Evolutionary conservation across 2,113 vertebrate genomes (phyloP).

Genomic region (Hemicordylus capensis): DNA sequence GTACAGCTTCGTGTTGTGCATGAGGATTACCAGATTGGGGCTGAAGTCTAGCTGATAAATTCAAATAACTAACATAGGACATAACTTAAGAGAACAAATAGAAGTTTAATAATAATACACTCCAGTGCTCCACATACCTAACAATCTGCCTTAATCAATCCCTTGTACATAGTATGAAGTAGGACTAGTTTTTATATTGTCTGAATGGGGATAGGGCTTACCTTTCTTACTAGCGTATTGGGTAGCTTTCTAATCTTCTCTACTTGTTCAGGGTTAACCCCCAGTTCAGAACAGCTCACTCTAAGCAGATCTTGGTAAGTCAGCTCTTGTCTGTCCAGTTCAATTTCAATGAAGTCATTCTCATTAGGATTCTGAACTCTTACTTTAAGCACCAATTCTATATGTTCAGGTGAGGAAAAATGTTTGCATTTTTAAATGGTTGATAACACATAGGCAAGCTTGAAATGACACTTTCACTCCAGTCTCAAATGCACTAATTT

Average conservation of each 20-base stretch:
- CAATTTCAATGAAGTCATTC: constrained; percentile 92
- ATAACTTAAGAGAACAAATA: background rate
- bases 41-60: background rate
- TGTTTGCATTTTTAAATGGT: background rate
- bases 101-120: background rate
- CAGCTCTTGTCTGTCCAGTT: constrained; percentile 87
- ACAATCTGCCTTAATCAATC: too few species aligned
- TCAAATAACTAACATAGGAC: background rate
- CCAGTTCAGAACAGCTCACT: constrained; percentile 87
- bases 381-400: constrained; percentile 91
- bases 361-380: constrained; percentile 87
- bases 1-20: background rate
- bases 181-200: background rate
- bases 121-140: background rate
- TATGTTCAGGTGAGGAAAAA: background rate
- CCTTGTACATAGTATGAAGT: background rate
- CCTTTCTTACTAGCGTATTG: constrained; percentile 90
- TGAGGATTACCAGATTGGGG: background rate
- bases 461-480: background rate
- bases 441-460: background rate
- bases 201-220: constrained; percentile 34
- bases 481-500: background rate
- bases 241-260: constrained; percentile 92
- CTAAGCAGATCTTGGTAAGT: constrained; percentile 86
- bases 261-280: constrained; percentile 82